Percentiles rank a stretch among this genome's conserved stretches.
phyloP scores from a whole-genome alignment of 2,113 vertebrate genomes.

The Embiotoca jacksoni region DNA sequence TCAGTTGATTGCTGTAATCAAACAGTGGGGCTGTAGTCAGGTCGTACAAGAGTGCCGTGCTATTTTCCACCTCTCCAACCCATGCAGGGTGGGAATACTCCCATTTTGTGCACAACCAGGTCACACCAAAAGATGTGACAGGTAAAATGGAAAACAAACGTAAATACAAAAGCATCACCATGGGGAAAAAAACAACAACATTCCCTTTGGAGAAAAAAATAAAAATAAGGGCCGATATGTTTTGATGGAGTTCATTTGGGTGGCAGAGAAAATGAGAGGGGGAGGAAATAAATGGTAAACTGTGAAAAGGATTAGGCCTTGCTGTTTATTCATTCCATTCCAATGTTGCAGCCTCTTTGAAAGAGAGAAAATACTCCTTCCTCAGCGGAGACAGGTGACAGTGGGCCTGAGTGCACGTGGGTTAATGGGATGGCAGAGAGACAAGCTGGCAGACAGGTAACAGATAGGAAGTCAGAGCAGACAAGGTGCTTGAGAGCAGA shows the following conservation, averaged over 20 bases:
- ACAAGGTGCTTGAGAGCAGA: constrained; percentile 21
- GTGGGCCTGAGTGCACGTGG: neutral
- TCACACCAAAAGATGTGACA: constrained; percentile 45
- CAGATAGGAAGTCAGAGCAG: constrained; percentile 23
- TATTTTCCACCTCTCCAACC: constrained; percentile 63
- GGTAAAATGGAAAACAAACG: constrained; percentile 43
- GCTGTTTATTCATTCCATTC: constrained; percentile 8
- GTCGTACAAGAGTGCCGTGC: constrained; percentile 26
- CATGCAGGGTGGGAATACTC: constrained; percentile 44
- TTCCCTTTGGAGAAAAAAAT: neutral
- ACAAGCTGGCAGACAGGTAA: constrained; percentile 33
- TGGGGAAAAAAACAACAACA: neutral
- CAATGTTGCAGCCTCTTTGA: neutral
- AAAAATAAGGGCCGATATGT: neutral
- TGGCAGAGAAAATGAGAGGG: neutral
- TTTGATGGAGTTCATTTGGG: neutral
- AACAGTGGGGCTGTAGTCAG: constrained; percentile 38
- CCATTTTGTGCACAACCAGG: constrained; percentile 47
- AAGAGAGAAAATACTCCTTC: neutral
- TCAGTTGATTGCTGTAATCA: constrained; percentile 72
- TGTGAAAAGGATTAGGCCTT: constrained; percentile 2
- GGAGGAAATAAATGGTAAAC: constrained; percentile 3
- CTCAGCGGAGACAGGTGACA: constrained; percentile 19
- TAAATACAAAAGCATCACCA: constrained; percentile 13
- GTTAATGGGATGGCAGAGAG: constrained; percentile 35